Evolutionary conservation across 2,113 vertebrate genomes (phyloP).

Genomic region (Chascanopsetta lugubris): DNA sequence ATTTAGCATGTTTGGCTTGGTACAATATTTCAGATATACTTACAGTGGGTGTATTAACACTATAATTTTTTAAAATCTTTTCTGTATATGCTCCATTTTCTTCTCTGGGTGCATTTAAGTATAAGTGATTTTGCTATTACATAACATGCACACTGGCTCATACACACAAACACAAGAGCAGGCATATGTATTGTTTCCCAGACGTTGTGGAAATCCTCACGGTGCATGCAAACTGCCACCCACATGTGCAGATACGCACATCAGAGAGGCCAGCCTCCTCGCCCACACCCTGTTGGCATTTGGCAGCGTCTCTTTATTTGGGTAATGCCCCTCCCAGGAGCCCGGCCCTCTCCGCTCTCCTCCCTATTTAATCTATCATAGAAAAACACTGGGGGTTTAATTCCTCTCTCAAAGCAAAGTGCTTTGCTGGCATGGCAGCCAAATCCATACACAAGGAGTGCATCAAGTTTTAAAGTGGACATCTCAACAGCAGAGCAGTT

Average conservation of each 20-base stretch:
- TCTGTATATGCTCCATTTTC: background rate
- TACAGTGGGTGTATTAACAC: too few species aligned
- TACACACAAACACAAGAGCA: background rate
- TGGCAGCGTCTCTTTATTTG: slow-evolving; percentile 64
- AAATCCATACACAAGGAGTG: slow-evolving; percentile 74
- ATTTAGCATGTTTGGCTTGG: background rate
- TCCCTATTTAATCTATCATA: slow-evolving; percentile 74
- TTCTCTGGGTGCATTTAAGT: background rate
- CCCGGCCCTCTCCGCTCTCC: slow-evolving; percentile 44
- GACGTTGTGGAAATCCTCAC: slow-evolving; percentile 28
- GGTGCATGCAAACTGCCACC: slow-evolving; percentile 26
- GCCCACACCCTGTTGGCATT: slow-evolving; percentile 53
- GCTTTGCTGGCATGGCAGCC: slow-evolving; percentile 76
- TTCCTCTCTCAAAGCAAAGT: slow-evolving; percentile 77
- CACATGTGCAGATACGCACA: slow-evolving; percentile 38
- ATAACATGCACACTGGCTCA: background rate
- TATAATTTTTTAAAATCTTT: background rate
- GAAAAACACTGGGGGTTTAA: slow-evolving; percentile 73
- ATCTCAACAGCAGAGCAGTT: slow-evolving; percentile 70
- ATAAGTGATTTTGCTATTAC: background rate
- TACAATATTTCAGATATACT: too few species aligned
- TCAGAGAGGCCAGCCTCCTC: slow-evolving; percentile 44
- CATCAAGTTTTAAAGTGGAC: slow-evolving; percentile 79
- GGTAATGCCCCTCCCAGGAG: slow-evolving; percentile 48
- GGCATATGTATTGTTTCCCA: slow-evolving; percentile 7